Base-by-base conservation (phyloP, 2,888 invertebrate genomes). In the Hedychridium roseum region DNA sequence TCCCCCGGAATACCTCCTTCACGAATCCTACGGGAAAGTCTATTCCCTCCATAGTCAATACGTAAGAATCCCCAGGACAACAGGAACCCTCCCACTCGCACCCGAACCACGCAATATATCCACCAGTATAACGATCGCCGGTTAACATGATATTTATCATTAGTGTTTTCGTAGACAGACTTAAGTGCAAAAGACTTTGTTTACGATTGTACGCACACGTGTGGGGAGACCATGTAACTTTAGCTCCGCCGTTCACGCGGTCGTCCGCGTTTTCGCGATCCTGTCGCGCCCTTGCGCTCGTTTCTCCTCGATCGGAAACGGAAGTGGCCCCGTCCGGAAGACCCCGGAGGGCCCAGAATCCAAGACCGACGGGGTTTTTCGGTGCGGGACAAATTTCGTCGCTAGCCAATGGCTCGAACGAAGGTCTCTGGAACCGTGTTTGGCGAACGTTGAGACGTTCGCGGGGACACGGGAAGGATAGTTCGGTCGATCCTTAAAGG, bases 171-270 rank as follows among this genome's bases (percentile, higher is more conserved):
- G 64, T 64, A 64, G 61, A 49, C 63, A 56, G 64, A 56, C 49
- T 51, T 32, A 32, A 23, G 23, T 20, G 31, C 37, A 51, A 63
- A 64, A 72, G 73, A 76, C 73, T 78, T 76, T 63, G 14, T 77
- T 76, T 68, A 74, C 75, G 72, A 64, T 78, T 75, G 73, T 74
- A 78, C 74, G 77, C 76, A 78, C 76, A 76, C 74, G 76, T 78
- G 78, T 76, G 78, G 78, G 78, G 78, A 78, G 78, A 78, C 78
- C 78, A 78, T 78, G 77, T 78, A 78, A 76, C 78, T 76, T 78
- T 76, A 77, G 73, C 75, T 77, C 76, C 74, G 68, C 73, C 74
- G 74, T 73, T 75, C 71, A 72, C 64, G 62, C 61, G 47, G 69
- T 54, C 55, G 58, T 38, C 49, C 54, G 45, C 41, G 60, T 31